These are phyloP conservation scores for Tenebrio molitor DNA, from an alignment of 1,140 invertebrate species.

Conservation along the genomic window DNA sequence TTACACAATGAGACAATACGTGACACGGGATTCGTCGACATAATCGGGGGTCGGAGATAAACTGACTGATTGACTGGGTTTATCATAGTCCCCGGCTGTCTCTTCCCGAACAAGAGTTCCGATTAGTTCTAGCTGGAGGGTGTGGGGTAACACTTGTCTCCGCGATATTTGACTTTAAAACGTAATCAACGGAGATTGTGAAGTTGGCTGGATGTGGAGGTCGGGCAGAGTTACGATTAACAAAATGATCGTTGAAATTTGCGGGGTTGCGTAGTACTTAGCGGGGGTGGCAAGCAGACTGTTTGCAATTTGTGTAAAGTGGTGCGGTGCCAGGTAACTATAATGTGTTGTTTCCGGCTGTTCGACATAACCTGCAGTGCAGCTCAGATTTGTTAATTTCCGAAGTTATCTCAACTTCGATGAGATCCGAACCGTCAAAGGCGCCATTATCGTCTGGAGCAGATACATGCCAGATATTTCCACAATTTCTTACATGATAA, in stretches of 20 bases:
- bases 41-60: conserved; percentile 8
- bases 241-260: neutral
- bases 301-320: conserved; percentile 12
- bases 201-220: conserved; percentile 9
- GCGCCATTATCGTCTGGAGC: too few species aligned
- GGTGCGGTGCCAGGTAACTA: conserved; percentile 5
- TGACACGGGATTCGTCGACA: neutral
- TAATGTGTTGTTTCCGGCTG: conserved; percentile 19
- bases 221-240: neutral
- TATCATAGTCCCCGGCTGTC: neutral
- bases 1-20: conserved; percentile 11
- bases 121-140: conserved; percentile 20
- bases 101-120: conserved; percentile 13
- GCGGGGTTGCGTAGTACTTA: neutral
- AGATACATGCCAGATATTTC: too few species aligned
- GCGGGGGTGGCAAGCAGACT: neutral
- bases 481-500: too few species aligned
- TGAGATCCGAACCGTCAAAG: neutral
- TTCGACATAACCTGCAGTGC: conserved; percentile 10
- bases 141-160: conserved; percentile 8
- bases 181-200: conserved; percentile 9
- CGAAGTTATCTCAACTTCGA: conserved; percentile 1
- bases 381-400: conserved; percentile 19
- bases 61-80: conserved; percentile 16
- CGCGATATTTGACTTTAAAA: conserved; percentile 28